Evolutionary conservation across 2,888 invertebrate species (phyloP).

Genomic region (Bombyx huttoni): DNA sequence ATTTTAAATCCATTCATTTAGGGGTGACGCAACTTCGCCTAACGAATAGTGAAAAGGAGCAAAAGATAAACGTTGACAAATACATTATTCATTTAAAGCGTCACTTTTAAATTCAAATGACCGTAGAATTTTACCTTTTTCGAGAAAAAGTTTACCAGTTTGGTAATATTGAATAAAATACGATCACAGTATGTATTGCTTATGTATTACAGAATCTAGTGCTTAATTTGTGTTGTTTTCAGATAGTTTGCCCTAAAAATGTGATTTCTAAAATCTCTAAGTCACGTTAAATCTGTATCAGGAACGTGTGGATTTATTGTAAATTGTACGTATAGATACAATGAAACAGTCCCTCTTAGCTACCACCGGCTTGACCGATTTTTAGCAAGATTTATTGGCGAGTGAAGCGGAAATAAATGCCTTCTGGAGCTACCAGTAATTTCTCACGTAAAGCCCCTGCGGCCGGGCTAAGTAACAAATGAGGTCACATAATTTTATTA

Average conservation of each 20-base stretch:
- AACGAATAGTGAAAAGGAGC: not conserved
- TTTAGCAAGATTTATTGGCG: slow-evolving; percentile 35
- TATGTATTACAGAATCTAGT: too few relatives aligned
- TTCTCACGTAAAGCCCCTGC: slow-evolving; percentile 28
- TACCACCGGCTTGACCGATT: slow-evolving; percentile 29
- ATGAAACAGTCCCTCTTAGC: not conserved
- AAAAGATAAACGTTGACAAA: not conserved
- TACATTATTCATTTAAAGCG: too few relatives aligned
- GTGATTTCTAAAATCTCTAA: too few relatives aligned
- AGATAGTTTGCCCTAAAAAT: too few relatives aligned
- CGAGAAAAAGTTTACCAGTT: too few relatives aligned
- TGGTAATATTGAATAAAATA: too few relatives aligned
- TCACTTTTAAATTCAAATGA: too few relatives aligned
- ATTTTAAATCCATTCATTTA: not conserved
- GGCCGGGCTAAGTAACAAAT: slow-evolving; percentile 31
- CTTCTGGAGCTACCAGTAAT: slow-evolving; percentile 32
- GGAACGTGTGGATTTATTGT: not conserved
- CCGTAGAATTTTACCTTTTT: too few relatives aligned
- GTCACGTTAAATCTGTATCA: too few relatives aligned
- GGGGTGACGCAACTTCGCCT: not conserved
- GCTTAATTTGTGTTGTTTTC: too few relatives aligned
- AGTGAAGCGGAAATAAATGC: slow-evolving; percentile 32
- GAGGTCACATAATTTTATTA: slow-evolving; percentile 48
- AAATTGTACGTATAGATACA: not conserved
- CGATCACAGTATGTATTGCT: too few relatives aligned